Percentiles rank a stretch among this genome's conserved stretches.
Evolutionary conservation across 2,113 vertebrate genomes (phyloP).

Genomic region (Zeus faber): DNA sequence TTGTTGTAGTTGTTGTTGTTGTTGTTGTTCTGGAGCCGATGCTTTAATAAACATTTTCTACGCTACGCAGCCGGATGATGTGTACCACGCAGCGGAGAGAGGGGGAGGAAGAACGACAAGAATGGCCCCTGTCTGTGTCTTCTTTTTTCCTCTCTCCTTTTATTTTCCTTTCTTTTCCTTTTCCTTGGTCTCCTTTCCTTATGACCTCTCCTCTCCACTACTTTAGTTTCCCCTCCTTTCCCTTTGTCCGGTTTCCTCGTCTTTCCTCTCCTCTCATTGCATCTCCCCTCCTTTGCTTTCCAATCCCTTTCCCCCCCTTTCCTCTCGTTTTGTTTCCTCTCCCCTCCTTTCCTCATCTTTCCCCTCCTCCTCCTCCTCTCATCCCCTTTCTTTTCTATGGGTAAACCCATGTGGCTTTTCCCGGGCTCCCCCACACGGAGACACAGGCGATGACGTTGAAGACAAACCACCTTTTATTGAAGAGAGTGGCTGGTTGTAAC

Average conservation of each 20-base stretch:
- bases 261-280: not conserved
- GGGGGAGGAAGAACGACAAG: conserved; percentile 17
- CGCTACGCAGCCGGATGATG: conserved; percentile 31
- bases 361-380: not conserved
- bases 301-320: not conserved
- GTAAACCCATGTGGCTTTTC: no score
- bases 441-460: no score
- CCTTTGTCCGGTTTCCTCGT: not conserved
- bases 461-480: no score
- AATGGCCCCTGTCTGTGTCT: conserved; percentile 4
- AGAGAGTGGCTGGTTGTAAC: no score
- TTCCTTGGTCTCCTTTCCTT: conserved; percentile 2
- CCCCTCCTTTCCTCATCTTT: not conserved
- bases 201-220: not conserved
- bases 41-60: conserved; percentile 80
- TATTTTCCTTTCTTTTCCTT: conserved; percentile 7
- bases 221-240: no score
- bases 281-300: not conserved
- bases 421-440: no score
- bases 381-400: not conserved
- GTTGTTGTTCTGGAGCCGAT: conserved; percentile 62
- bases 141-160: conserved; percentile 7
- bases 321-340: not conserved
- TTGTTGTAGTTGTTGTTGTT: conserved; percentile 1
- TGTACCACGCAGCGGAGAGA: conserved; percentile 14